phyloP scores from a whole-genome alignment of 2,113 vertebrate genomes.

The Prunella fulvescens region DNA sequence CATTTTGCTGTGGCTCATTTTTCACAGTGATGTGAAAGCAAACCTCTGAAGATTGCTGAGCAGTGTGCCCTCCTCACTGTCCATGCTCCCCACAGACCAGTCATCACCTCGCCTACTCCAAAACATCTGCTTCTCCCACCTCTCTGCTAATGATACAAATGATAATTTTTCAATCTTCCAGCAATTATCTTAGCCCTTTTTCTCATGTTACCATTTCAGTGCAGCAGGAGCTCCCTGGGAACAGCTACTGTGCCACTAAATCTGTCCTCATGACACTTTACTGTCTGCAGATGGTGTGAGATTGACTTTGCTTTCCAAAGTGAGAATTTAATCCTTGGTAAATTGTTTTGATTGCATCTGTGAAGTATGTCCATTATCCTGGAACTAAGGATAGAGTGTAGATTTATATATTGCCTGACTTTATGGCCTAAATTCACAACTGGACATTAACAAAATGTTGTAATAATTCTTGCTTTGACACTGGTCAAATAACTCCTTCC shows the following conservation, averaged over 20 bases:
- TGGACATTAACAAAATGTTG: background rate
- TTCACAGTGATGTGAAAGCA: background rate
- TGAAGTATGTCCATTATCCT: background rate
- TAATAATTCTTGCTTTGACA: background rate
- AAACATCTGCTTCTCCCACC: slow-evolving; percentile 34
- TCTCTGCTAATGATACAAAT: background rate
- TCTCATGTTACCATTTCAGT: slow-evolving; percentile 16
- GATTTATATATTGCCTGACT: background rate
- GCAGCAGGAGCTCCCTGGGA: slow-evolving; percentile 39
- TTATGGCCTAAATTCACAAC: background rate
- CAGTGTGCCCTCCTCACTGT: background rate
- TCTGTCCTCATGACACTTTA: slow-evolving; percentile 33
- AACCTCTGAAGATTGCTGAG: background rate
- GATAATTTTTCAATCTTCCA: slow-evolving; percentile 29
- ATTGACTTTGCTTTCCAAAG: slow-evolving; percentile 17
- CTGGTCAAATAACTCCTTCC: background rate
- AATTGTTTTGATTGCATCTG: slow-evolving; percentile 2
- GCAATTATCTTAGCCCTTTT: slow-evolving; percentile 16
- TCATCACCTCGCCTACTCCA: background rate
- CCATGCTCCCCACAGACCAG: background rate
- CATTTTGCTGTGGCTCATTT: background rate
- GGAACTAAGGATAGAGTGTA: background rate
- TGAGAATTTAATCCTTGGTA: background rate
- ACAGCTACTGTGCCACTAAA: slow-evolving; percentile 11
- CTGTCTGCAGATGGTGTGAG: slow-evolving; percentile 45